Evolutionary conservation across 2,113 vertebrate genomes (phyloP).

Genomic region (Pterocles orientalis): DNA sequence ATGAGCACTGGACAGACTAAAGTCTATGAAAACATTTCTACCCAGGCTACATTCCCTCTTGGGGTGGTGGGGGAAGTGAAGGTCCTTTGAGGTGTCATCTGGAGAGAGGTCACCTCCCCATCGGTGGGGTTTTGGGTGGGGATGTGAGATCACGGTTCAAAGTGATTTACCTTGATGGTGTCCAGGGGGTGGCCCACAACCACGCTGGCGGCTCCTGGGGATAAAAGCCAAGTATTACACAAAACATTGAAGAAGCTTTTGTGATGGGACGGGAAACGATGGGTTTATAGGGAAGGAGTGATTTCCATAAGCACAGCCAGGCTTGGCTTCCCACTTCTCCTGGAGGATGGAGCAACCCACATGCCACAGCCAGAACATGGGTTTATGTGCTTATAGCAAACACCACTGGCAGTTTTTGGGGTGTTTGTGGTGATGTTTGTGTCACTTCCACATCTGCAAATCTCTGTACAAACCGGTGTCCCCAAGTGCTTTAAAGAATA

Average conservation of each 20-base stretch:
- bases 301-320: background rate
- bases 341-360: background rate
- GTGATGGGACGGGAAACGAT: background rate
- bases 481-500: background rate
- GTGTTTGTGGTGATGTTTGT: background rate
- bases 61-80: background rate
- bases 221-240: slow-evolving; percentile 22
- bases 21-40: background rate
- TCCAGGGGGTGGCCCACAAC: slow-evolving; percentile 81
- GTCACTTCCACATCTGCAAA: background rate
- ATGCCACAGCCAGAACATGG: background rate
- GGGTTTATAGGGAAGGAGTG: background rate
- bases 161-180: slow-evolving; percentile 79
- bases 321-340: background rate
- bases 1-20: background rate
- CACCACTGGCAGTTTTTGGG: background rate
- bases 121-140: background rate
- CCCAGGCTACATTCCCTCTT: background rate
- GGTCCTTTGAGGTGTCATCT: background rate
- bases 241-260: background rate
- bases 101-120: background rate
- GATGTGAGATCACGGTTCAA: background rate
- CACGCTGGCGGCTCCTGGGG: slow-evolving; percentile 77
- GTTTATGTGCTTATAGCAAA: background rate
- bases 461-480: background rate